Evolutionary conservation across 2,113 vertebrate species (phyloP), one percentile per base, ranked within the genome.

Genomic region (Hepsetus odoe): DNA sequence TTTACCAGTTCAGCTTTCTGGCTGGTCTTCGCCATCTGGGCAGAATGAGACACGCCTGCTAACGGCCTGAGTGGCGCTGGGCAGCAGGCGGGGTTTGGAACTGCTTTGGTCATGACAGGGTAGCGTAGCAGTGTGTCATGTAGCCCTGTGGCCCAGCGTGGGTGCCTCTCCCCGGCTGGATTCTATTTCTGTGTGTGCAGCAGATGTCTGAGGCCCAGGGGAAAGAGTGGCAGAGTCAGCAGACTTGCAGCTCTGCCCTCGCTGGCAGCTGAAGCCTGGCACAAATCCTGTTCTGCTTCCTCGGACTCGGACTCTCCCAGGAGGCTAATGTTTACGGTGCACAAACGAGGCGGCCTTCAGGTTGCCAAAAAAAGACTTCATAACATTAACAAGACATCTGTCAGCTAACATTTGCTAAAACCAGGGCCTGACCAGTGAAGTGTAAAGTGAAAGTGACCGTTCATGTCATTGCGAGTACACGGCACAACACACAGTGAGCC

Each of bases 301-400:
- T 62, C 8, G 13, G 64, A 46, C 18, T 33, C 44, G 24, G 53
- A 68, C 22, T 20, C 81, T 85, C 83, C 79, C 85, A 83, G 66
- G 76, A 80, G 74, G 79, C 40, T 84, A 81, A 74, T 71, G 67
- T 83, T 86, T 77, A 76, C 77, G 68, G 61, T 71, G 69, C 74
- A 74, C 70, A 66, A 51, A 35, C 46, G 49, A 76, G 68, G 42
- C 59, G 38, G 67, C 24, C 44, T 79, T 75, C 28, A 16, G 44
- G 65, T 61, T 28, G 64, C 24, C 55, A 59, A 51, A 58, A 53
- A 18, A 33, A 30, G 56, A 71, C n/a, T 46, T 67, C 33, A 58
- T 53, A 38, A 70, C 30, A 65, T 59, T 40, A 73, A 22, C 32
- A 49, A 1, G n/a, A 22, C 59, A 74, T 69, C 62, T 24, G 61